These are phyloP conservation scores for Poecilia latipinna DNA, from an alignment of 2,113 vertebrate species.

Conservation along the genomic window DNA sequence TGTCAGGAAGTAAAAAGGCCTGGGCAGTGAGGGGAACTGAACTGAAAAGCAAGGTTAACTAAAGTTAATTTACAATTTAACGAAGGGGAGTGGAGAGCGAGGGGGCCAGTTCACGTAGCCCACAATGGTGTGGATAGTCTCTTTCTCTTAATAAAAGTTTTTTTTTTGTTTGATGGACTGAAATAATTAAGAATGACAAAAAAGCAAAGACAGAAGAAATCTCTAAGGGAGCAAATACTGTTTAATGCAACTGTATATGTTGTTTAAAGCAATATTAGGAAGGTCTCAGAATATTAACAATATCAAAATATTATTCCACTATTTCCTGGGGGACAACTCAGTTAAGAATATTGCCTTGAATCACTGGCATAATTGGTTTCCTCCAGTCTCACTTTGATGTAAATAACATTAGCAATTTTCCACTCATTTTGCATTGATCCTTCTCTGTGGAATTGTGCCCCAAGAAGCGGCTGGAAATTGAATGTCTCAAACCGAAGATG, in stretches of 20 bases:
- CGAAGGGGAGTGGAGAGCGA: background rate
- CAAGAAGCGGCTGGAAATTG: conserved; percentile 68
- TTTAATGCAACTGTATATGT: conserved; percentile 8
- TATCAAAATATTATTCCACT: conserved; percentile 44
- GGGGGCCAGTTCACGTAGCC: background rate
- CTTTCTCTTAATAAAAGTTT: background rate
- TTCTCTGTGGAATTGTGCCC: conserved; percentile 54
- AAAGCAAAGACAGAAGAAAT: background rate
- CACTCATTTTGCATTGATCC: conserved; percentile 74
- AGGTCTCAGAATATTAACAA: conserved; percentile 44
- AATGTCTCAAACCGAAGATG: conserved; percentile 65
- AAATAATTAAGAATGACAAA: background rate
- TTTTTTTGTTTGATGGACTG: background rate
- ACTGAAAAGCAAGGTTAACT: background rate
- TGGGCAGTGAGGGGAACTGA: background rate
- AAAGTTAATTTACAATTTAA: background rate
- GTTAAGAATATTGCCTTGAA: conserved; percentile 65
- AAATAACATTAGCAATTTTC: conserved; percentile 77
- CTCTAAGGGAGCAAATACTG: background rate
- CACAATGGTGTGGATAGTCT: background rate
- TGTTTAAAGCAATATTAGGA: conserved; percentile 8
- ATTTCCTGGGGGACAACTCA: conserved; percentile 55
- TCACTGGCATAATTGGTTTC: conserved; percentile 71
- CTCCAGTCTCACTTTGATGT: conserved; percentile 74
- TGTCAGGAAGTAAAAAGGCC: background rate